Evolutionary conservation across 1,140 invertebrate species (phyloP).

Genomic region (Dendrolimus punctatus): DNA sequence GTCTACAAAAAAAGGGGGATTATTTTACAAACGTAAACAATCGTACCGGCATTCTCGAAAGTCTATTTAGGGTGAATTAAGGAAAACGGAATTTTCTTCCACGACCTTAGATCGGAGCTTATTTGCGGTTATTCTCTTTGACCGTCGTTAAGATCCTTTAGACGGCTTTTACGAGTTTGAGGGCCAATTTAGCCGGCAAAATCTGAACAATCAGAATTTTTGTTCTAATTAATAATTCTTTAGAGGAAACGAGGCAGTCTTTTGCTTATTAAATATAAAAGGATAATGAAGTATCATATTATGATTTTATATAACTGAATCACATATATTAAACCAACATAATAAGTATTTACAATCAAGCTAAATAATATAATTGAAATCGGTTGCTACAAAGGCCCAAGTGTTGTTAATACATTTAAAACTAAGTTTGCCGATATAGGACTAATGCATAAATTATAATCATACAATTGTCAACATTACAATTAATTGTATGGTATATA

Average conservation of each 20-base stretch:
- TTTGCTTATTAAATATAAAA: constrained; percentile 53
- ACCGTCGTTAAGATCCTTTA: constrained; percentile 69
- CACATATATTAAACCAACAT: too few relatives aligned
- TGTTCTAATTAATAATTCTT: constrained; percentile 66
- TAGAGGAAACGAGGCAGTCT: constrained; percentile 33
- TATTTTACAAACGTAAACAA: constrained; percentile 54
- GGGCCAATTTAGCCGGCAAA: constrained; percentile 68
- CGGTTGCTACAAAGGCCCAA: too few relatives aligned
- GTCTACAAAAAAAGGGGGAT: constrained; percentile 31
- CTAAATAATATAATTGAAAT: too few relatives aligned
- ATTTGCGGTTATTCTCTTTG: constrained; percentile 72
- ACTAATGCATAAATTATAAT: too few relatives aligned
- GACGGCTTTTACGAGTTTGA: constrained; percentile 68
- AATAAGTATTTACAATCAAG: too few relatives aligned
- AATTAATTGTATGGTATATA: too few relatives aligned
- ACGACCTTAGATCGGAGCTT: constrained; percentile 61
- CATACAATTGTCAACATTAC: too few relatives aligned
- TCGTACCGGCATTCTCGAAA: constrained; percentile 42
- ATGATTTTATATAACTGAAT: background rate
- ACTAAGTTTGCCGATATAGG: too few relatives aligned
- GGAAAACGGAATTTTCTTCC: constrained; percentile 61
- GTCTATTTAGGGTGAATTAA: constrained; percentile 65
- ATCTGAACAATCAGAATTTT: constrained; percentile 68
- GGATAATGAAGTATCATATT: constrained; percentile 31
- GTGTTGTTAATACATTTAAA: too few relatives aligned